Evolutionary conservation across 1,140 invertebrate genomes (phyloP).

Genomic region (Danaus melanippus): DNA sequence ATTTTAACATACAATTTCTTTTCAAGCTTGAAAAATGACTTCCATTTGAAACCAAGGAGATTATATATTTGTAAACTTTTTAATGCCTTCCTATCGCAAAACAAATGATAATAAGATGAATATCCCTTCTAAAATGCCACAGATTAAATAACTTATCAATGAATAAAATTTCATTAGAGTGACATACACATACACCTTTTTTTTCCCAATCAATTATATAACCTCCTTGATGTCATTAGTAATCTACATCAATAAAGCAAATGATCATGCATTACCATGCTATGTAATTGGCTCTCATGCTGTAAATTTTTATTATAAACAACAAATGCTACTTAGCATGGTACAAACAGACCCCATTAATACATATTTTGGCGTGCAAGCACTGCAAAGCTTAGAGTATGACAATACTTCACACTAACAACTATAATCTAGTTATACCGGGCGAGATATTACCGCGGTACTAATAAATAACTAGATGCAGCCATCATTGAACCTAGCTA

Average conservation of each 20-base stretch:
- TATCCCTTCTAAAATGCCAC: too few species aligned
- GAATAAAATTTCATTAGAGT: too few species aligned
- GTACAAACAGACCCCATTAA: conserved; percentile 19
- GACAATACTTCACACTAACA: conserved; percentile 45
- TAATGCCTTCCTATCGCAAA: too few species aligned
- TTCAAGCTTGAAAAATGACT: conserved; percentile 47
- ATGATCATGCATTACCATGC: conserved; percentile 32
- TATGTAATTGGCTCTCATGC: conserved; percentile 13
- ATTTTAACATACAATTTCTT: conserved; percentile 50
- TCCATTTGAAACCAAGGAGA: conserved; percentile 38
- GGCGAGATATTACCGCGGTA: conserved; percentile 54
- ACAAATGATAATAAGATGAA: too few species aligned
- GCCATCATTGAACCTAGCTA: conserved; percentile 57
- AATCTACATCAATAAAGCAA: conserved; percentile 59
- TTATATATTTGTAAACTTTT: conserved; percentile 27
- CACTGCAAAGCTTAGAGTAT: conserved; percentile 59
- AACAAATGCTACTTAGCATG: conserved; percentile 13
- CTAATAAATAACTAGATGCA: conserved; percentile 62
- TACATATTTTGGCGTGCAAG: conserved; percentile 40
- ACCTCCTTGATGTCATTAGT: conserved; percentile 46
- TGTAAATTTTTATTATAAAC: background rate
- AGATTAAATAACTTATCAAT: too few species aligned
- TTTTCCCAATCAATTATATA: conserved; percentile 24
- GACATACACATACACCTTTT: background rate
- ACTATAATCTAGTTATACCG: conserved; percentile 53